Conservation (phyloP, 2,113 vertebrate genomes). For the Laterallus jamaicensis region DNA sequence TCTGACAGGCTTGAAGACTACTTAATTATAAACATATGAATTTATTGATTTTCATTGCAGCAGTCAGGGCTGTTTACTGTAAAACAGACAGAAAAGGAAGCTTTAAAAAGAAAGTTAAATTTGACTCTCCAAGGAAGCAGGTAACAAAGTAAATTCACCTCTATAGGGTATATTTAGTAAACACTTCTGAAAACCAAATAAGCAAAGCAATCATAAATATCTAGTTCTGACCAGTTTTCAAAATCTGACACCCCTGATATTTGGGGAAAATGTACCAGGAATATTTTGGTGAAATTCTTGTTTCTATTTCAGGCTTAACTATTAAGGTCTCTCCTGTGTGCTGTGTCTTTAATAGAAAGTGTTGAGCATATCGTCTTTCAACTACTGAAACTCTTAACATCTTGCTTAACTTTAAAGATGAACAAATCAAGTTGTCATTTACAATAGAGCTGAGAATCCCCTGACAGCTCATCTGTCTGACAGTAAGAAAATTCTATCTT, state of each 20-base stretch:
- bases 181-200: background rate
- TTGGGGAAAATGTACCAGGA: background rate
- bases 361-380: background rate
- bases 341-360: background rate
- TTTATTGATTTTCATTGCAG: background rate
- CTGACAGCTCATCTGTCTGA: background rate
- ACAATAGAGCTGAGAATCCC: background rate
- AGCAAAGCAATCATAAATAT: background rate
- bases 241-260: background rate
- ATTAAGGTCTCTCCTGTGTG: background rate
- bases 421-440: background rate
- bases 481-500: background rate
- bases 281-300: background rate
- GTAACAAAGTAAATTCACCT: background rate
- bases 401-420: background rate
- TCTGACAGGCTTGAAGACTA: background rate
- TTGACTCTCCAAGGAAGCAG: background rate
- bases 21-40: background rate
- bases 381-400: background rate
- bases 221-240: background rate
- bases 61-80: background rate
- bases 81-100: background rate
- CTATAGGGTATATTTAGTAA: background rate
- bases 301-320: background rate
- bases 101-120: background rate